Conservation (phyloP, 2,797 vertebrate genomes). For the Meriones psammophilus region DNA sequence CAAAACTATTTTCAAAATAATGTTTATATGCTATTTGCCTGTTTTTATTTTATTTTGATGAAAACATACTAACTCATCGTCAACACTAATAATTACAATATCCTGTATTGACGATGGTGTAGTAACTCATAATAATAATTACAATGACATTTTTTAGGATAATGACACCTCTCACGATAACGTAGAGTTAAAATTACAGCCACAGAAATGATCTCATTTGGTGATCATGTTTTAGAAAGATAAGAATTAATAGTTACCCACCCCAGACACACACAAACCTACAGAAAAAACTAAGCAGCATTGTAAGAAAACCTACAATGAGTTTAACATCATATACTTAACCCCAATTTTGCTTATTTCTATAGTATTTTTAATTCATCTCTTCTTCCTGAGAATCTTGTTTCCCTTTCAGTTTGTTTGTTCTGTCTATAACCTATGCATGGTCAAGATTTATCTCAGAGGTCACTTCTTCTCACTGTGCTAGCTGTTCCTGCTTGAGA, state of each 20-base stretch:
- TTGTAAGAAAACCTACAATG: background rate
- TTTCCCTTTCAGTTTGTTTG: background rate
- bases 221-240: constrained; percentile 52
- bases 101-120: constrained; percentile 34
- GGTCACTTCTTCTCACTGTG: background rate
- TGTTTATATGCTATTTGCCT: constrained; percentile 2
- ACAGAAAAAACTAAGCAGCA: background rate
- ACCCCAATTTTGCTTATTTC: background rate
- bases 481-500: constrained; percentile 2
- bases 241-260: constrained; percentile 35
- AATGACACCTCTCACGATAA: constrained; percentile 49
- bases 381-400: background rate
- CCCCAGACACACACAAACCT: background rate
- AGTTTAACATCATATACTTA: background rate
- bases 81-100: constrained; percentile 65
- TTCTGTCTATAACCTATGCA: background rate
- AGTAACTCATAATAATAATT: constrained; percentile 66
- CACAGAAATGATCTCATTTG: constrained; percentile 67
- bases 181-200: constrained; percentile 48
- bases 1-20: background rate
- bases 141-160: constrained; percentile 51
- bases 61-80: background rate
- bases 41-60: constrained; percentile 47
- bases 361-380: background rate
- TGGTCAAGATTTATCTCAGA: constrained; percentile 26